A percentile compares a stretch with the other conserved stretches of the same genome.
phyloP scores from a whole-genome alignment of 2,113 vertebrate genomes.

The Chamaea fasciata region DNA sequence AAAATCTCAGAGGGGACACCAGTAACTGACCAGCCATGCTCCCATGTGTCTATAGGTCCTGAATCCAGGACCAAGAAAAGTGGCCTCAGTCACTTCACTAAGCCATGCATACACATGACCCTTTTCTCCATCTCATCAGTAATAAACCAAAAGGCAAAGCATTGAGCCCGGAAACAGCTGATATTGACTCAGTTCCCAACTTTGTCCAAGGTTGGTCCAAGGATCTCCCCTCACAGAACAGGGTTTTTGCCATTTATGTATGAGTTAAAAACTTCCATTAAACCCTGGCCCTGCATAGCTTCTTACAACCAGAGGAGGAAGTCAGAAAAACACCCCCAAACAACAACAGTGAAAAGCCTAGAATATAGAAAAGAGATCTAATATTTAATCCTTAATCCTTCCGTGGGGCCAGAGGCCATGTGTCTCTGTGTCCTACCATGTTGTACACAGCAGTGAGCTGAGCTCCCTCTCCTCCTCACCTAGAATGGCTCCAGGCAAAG shows the following conservation, averaged over 20 bases:
- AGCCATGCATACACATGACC: not conserved
- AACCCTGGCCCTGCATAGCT: not conserved
- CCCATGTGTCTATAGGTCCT: rapidly evolving
- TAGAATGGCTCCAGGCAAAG: not conserved
- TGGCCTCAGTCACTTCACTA: not conserved
- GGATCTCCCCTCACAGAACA: not conserved
- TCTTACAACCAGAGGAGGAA: not conserved
- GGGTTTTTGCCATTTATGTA: not conserved
- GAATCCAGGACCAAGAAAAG: not conserved
- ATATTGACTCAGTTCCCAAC: not conserved
- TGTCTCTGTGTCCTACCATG: not conserved
- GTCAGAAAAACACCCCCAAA: not conserved
- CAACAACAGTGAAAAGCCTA: not conserved
- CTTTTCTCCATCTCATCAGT: not conserved
- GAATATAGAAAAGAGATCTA: not conserved
- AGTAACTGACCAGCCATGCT: not conserved
- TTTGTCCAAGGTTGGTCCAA: not conserved
- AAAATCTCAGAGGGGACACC: not conserved
- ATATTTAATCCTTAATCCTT: not conserved
- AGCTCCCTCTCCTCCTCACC: not conserved
- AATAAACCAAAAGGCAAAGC: not conserved
- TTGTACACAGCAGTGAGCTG: rapidly evolving
- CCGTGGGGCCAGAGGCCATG: not conserved
- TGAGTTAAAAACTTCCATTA: not conserved
- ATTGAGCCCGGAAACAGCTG: not conserved